Evolutionary conservation across 2,113 vertebrate genomes (phyloP).

Genomic region (Loxodonta africana): DNA sequence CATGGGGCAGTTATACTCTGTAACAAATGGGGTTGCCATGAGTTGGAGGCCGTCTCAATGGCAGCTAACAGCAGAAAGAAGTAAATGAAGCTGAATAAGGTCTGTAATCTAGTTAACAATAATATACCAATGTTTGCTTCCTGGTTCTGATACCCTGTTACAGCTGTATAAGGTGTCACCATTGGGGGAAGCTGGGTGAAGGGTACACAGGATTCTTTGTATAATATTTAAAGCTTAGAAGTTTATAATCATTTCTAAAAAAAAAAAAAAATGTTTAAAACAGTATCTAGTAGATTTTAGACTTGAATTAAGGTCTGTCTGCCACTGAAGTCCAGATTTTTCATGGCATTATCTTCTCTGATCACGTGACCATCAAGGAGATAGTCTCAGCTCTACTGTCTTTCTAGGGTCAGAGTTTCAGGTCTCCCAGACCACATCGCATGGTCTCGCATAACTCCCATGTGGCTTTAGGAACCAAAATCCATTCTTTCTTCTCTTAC

Average conservation of each 20-base stretch:
- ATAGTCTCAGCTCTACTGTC: not conserved
- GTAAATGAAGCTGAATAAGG: not conserved
- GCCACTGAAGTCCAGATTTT: not conserved
- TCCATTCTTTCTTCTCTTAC: not conserved
- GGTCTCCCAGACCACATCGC: not conserved
- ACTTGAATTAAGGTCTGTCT: not conserved
- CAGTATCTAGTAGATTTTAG: not conserved
- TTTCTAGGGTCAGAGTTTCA: not conserved
- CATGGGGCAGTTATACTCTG: not conserved
- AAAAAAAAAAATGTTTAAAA: not conserved
- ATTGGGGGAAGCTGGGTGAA: not conserved
- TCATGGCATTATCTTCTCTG: not conserved
- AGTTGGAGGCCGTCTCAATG: not conserved
- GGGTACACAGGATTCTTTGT: not conserved
- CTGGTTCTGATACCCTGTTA: not conserved
- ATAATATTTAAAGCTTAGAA: not conserved
- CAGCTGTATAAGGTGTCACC: not conserved
- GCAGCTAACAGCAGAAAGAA: not conserved
- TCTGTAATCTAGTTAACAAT: not conserved
- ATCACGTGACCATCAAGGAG: not conserved
- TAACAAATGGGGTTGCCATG: not conserved
- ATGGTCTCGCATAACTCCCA: not conserved
- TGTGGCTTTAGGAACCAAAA: not conserved
- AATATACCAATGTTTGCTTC: not conserved
- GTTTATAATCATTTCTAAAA: constrained; percentile 30